Conservation (phyloP, 2,888 invertebrate species). For the Maniola hyperantus region DNA sequence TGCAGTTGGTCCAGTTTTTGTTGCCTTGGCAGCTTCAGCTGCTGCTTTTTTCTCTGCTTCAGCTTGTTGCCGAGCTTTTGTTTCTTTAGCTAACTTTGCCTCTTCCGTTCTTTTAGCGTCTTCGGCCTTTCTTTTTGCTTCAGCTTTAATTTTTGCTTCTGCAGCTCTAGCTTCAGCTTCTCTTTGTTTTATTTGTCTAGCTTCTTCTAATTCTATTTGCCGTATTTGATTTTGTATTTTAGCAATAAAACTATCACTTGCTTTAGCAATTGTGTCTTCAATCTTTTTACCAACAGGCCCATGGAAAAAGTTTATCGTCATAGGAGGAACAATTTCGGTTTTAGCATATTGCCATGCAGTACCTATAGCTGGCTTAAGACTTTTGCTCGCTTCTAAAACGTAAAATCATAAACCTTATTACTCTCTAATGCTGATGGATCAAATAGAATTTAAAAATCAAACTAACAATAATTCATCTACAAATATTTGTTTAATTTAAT, state of each 20-base stretch:
- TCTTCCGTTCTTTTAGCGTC: slow-evolving; percentile 45
- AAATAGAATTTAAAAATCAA: background rate
- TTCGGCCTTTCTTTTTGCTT: slow-evolving; percentile 45
- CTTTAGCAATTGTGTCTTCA: slow-evolving; percentile 49
- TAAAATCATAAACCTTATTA: slow-evolving; percentile 24
- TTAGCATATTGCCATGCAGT: slow-evolving; percentile 67
- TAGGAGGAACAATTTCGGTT: slow-evolving; percentile 68
- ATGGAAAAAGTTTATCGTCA: slow-evolving; percentile 53
- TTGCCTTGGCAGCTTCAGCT: slow-evolving; percentile 31
- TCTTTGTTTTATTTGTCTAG: slow-evolving; percentile 46
- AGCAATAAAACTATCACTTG: slow-evolving; percentile 48
- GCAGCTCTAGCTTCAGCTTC: slow-evolving; percentile 53
- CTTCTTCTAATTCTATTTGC: slow-evolving; percentile 54
- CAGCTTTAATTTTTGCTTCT: slow-evolving; percentile 52
- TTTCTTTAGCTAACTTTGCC: slow-evolving; percentile 36
- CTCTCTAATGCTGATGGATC: background rate
- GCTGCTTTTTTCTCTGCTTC: slow-evolving; percentile 36
- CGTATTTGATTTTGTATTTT: slow-evolving; percentile 48
- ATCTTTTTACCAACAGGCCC: slow-evolving; percentile 56
- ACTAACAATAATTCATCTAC: too few relatives aligned
- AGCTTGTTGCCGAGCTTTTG: slow-evolving; percentile 36
- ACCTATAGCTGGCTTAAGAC: slow-evolving; percentile 47
- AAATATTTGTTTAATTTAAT: background rate
- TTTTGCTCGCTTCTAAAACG: slow-evolving; percentile 57
- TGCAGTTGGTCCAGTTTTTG: slow-evolving; percentile 29